These are phyloP conservation scores for Argyresthia goedartella DNA, from an alignment of 2,888 invertebrate species.

Conservation along the genomic window DNA sequence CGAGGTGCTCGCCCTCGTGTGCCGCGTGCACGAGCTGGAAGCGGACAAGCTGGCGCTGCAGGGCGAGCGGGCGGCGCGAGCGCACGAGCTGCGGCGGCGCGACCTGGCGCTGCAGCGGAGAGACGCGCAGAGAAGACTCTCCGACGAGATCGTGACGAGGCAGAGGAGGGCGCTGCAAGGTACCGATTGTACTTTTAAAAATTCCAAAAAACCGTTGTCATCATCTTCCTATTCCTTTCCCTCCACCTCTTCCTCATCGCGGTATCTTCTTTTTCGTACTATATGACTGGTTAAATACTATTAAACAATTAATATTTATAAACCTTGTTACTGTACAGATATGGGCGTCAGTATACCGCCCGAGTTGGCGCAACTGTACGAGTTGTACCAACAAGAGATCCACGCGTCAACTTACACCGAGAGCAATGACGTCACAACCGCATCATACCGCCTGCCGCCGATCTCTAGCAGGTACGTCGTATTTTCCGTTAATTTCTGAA, in stretches of 20 bases:
- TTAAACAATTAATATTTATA: too few species aligned
- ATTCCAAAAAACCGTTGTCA: background rate
- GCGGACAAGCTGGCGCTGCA: conserved; percentile 94
- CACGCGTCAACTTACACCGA: conserved; percentile 84
- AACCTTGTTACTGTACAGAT: conserved; percentile 52
- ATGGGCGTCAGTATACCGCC: conserved; percentile 77
- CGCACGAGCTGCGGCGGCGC: conserved; percentile 87
- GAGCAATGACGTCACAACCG: conserved; percentile 69
- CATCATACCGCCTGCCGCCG: conserved; percentile 73
- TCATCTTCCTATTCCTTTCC: too few species aligned
- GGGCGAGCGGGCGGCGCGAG: conserved; percentile 86
- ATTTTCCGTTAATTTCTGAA: background rate
- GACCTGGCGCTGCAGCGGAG: conserved; percentile 87
- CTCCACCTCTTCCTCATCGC: too few species aligned
- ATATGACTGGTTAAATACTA: too few species aligned
- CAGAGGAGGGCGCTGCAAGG: conserved; percentile 89
- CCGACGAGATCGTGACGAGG: conserved; percentile 92
- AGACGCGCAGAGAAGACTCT: conserved; percentile 86
- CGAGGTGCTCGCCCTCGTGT: conserved; percentile 88
- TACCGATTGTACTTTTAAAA: too few species aligned
- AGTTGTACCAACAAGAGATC: conserved; percentile 88
- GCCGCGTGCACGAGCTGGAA: conserved; percentile 93
- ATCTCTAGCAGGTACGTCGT: conserved; percentile 75
- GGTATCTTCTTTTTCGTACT: too few species aligned
- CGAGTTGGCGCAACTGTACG: conserved; percentile 84